Percentiles rank a stretch among this genome's conserved stretches.
Conservation (phyloP, 2,888 invertebrate genomes). For the Argyra leucocephala region DNA sequence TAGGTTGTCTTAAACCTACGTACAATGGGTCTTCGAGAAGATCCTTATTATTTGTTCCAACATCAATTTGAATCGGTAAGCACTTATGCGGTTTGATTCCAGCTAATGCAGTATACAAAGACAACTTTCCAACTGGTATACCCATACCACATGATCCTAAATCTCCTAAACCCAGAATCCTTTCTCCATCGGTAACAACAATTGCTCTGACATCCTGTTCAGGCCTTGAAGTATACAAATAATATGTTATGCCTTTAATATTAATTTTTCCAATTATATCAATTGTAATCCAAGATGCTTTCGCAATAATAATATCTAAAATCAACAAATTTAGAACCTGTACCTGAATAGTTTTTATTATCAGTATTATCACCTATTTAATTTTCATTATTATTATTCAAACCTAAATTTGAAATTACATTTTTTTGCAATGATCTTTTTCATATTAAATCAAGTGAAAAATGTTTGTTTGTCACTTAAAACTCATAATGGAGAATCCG, state of each 20-base stretch:
- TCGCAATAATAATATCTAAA: too few relatives aligned
- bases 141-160: slow-evolving; percentile 95
- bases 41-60: slow-evolving; percentile 85
- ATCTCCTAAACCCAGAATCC: slow-evolving; percentile 93
- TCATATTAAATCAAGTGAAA: too few relatives aligned
- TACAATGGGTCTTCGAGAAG: slow-evolving; percentile 88
- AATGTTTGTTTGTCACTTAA: too few relatives aligned
- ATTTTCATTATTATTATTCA: too few relatives aligned
- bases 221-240: slow-evolving; percentile 51
- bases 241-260: slow-evolving; percentile 5
- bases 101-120: slow-evolving; percentile 90
- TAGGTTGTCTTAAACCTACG: slow-evolving; percentile 79
- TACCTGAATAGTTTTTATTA: too few relatives aligned
- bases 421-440: too few relatives aligned
- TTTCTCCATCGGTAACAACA: slow-evolving; percentile 93
- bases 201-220: slow-evolving; percentile 77
- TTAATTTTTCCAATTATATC: too few relatives aligned
- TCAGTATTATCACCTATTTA: too few relatives aligned
- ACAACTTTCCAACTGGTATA: slow-evolving; percentile 93
- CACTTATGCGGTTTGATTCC: slow-evolving; percentile 95
- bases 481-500: too few relatives aligned
- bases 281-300: too few relatives aligned
- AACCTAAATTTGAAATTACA: too few relatives aligned
- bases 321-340: too few relatives aligned
- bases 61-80: slow-evolving; percentile 86